Evolutionary conservation across 2,113 vertebrate species (phyloP).

Genomic region (Agapornis roseicollis): DNA sequence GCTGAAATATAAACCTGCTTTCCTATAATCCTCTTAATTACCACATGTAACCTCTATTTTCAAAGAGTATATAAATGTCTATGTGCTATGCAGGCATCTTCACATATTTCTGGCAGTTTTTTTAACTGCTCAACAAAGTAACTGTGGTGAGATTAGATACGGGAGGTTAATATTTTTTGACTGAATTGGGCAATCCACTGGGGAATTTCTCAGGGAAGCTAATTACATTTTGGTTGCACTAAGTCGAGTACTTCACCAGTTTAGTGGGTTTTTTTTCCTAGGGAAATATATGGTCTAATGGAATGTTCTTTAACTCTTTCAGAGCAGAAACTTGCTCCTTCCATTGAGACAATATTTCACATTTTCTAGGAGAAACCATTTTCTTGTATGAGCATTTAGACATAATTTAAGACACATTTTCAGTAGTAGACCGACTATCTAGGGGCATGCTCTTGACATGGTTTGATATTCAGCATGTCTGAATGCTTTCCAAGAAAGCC

Average conservation of each 20-base stretch:
- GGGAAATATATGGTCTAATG: background rate
- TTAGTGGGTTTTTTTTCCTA: background rate
- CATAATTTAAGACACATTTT: background rate
- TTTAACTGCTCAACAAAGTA: background rate
- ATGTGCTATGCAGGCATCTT: background rate
- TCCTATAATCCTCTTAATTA: background rate
- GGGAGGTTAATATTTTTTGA: constrained; percentile 15
- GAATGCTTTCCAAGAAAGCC: background rate
- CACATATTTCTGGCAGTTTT: background rate
- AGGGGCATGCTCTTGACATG: background rate
- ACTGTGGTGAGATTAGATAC: background rate
- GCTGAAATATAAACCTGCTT: background rate
- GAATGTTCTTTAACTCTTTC: background rate
- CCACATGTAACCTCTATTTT: background rate
- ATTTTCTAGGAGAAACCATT: background rate
- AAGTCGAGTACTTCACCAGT: background rate
- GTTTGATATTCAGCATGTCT: background rate
- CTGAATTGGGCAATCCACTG: background rate
- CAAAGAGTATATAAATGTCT: background rate
- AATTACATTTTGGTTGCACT: background rate
- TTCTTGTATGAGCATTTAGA: background rate
- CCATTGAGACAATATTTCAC: background rate
- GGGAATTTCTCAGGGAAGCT: background rate
- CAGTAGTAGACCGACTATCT: background rate
- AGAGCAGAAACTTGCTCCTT: background rate